Percentiles rank a stretch among this genome's conserved stretches.
Evolutionary conservation across 1,140 invertebrate species (phyloP).

Genomic region (Drosophila triauraria): DNA sequence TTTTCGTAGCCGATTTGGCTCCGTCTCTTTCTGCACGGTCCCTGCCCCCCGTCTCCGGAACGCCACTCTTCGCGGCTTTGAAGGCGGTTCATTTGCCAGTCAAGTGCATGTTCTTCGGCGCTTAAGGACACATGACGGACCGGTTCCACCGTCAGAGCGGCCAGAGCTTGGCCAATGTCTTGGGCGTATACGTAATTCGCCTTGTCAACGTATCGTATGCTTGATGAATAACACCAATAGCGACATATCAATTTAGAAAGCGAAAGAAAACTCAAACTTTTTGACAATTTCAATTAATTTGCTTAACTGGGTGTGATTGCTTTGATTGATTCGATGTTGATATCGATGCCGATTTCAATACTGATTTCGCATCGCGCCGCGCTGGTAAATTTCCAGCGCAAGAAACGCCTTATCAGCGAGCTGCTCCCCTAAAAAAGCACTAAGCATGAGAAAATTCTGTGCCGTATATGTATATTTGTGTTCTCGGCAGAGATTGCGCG

Average conservation of each 20-base stretch:
- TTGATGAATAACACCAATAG: conserved; percentile 20
- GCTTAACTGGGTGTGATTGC: conserved; percentile 72
- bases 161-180: conserved; percentile 35
- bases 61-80: conserved; percentile 34
- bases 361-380: conserved; percentile 21
- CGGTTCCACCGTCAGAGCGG: conserved; percentile 54
- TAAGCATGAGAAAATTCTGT: conserved; percentile 45
- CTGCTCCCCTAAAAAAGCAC: conserved; percentile 34
- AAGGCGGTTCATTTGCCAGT: conserved; percentile 78
- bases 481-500: conserved; percentile 49
- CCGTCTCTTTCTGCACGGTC: conserved; percentile 29
- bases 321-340: conserved; percentile 70
- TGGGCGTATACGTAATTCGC: conserved; percentile 48
- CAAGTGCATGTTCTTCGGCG: conserved; percentile 73
- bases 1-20: conserved; percentile 30
- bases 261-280: conserved; percentile 34
- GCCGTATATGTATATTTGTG: conserved; percentile 10
- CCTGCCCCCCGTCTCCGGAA: conserved; percentile 10
- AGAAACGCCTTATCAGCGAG: conserved; percentile 60
- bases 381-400: conserved; percentile 70
- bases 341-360: conserved; percentile 15
- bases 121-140: conserved; percentile 67
- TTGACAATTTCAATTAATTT: conserved; percentile 77
- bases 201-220: conserved; percentile 18
- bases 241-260: conserved; percentile 42